These are phyloP conservation scores for Caenorhabditis japonica DNA, from an alignment of 2,888 invertebrate species.

Conservation along the genomic window DNA sequence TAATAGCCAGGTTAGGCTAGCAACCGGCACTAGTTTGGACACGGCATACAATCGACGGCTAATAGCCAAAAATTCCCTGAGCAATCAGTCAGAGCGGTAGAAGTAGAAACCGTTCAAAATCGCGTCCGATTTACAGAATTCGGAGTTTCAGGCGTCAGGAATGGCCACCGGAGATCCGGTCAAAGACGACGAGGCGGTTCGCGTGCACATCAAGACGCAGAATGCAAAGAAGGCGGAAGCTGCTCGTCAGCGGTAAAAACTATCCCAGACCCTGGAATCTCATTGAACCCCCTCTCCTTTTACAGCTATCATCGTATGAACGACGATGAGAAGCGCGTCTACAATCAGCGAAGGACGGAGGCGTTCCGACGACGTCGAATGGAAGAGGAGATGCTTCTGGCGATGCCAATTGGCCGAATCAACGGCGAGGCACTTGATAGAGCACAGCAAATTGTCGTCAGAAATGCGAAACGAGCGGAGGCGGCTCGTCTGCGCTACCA, in stretches of 20 bases:
- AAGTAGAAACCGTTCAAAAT: too few relatives aligned
- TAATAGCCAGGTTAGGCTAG: too few relatives aligned
- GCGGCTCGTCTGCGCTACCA: conserved; percentile 75
- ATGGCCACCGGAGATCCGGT: conserved; percentile 61
- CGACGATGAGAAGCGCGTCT: conserved; percentile 74
- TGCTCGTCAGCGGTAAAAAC: conserved; percentile 65
- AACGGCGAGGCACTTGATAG: conserved; percentile 75
- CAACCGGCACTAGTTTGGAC: too few relatives aligned
- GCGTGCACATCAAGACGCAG: conserved; percentile 71
- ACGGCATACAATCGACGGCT: too few relatives aligned
- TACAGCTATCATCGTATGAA: conserved; percentile 67
- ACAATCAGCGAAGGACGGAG: conserved; percentile 75
- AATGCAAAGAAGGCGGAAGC: conserved; percentile 76
- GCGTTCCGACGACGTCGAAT: conserved; percentile 74
- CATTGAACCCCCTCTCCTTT: background rate
- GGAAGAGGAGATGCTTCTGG: conserved; percentile 75
- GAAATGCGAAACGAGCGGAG: conserved; percentile 75
- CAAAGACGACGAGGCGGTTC: conserved; percentile 72
- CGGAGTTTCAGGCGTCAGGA: conserved; percentile 51
- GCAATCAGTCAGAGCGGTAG: too few relatives aligned
- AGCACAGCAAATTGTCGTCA: conserved; percentile 75
- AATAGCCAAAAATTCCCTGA: too few relatives aligned
- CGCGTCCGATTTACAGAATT: conserved; percentile 37
- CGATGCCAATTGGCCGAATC: conserved; percentile 76
- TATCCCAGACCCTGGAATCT: background rate